Conservation (phyloP, 2,888 invertebrate species). For the Candidula unifasciata region DNA sequence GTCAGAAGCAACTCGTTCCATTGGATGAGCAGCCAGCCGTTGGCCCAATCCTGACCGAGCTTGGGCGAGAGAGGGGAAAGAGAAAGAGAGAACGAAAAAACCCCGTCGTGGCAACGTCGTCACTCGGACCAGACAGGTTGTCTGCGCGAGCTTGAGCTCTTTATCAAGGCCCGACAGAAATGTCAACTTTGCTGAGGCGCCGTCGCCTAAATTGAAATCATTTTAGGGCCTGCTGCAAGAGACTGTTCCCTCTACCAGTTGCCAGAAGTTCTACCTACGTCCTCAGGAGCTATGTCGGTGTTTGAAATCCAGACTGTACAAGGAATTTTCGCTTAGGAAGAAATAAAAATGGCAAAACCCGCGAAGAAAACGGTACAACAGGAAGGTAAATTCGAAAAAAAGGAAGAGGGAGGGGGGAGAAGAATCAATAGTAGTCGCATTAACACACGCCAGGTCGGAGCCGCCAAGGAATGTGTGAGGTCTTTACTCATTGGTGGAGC, state of each 20-base stretch:
- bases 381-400: neutral
- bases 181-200: slow-evolving; percentile 43
- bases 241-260: neutral
- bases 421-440: slow-evolving; percentile 40
- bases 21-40: slow-evolving; percentile 31
- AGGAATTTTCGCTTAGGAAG: neutral
- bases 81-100: neutral
- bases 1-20: slow-evolving; percentile 43
- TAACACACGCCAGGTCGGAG: slow-evolving; percentile 39
- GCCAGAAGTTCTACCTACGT: slow-evolving; percentile 12
- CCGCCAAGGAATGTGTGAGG: slow-evolving; percentile 31
- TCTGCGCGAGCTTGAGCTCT: slow-evolving; percentile 47
- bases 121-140: slow-evolving; percentile 45
- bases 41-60: slow-evolving; percentile 39
- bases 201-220: slow-evolving; percentile 37
- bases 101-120: slow-evolving; percentile 41
- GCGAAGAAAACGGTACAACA: neutral
- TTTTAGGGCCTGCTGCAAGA: neutral
- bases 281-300: neutral
- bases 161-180: slow-evolving; percentile 48
- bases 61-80: slow-evolving; percentile 14
- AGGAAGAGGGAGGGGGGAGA: neutral
- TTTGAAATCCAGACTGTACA: neutral
- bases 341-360: neutral
- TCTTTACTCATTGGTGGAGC: slow-evolving; percentile 5